A percentile compares a stretch with the other conserved stretches of the same genome.
Evolutionary conservation across 1,140 invertebrate genomes (phyloP).

Genomic region (Ostrea edulis): DNA sequence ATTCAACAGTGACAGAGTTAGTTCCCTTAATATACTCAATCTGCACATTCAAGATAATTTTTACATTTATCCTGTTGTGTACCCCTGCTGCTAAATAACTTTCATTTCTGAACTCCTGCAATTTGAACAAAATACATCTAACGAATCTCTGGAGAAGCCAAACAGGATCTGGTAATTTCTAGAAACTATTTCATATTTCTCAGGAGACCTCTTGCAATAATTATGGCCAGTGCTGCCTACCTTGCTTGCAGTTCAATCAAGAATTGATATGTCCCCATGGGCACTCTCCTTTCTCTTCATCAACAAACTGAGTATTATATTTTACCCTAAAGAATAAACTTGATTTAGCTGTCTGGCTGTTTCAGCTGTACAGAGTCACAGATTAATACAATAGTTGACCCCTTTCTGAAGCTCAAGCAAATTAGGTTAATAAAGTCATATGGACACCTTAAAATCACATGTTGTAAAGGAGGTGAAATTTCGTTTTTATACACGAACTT

Average conservation of each 20-base stretch:
- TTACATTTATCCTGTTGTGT: constrained; percentile 3
- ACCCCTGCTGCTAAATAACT: constrained; percentile 47
- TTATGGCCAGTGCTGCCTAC: constrained; percentile 47
- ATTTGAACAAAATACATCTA: constrained; percentile 49
- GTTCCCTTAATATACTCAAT: not conserved
- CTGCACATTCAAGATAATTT: not conserved
- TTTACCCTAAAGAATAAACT: constrained; percentile 39
- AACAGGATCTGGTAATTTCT: constrained; percentile 55
- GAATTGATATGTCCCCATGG: constrained; percentile 37
- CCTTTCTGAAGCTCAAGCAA: not conserved
- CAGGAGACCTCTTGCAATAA: constrained; percentile 49
- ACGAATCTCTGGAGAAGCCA: constrained; percentile 41
- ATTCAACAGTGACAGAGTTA: not conserved
- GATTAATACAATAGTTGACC: not conserved
- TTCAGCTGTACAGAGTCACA: constrained; percentile 21
- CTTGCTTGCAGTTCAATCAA: constrained; percentile 44
- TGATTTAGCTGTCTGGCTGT: constrained; percentile 1
- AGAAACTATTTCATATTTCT: constrained; percentile 54
- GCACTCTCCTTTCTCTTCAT: constrained; percentile 14
- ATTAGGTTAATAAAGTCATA: constrained; percentile 33
- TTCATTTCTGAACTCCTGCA: constrained; percentile 26
- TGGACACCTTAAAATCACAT: not conserved
- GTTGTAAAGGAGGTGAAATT: not conserved
- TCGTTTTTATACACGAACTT: no score
- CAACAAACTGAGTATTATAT: constrained; percentile 46